Conservation (phyloP, 2,888 invertebrate genomes). For the Drosophila buzzatii region DNA sequence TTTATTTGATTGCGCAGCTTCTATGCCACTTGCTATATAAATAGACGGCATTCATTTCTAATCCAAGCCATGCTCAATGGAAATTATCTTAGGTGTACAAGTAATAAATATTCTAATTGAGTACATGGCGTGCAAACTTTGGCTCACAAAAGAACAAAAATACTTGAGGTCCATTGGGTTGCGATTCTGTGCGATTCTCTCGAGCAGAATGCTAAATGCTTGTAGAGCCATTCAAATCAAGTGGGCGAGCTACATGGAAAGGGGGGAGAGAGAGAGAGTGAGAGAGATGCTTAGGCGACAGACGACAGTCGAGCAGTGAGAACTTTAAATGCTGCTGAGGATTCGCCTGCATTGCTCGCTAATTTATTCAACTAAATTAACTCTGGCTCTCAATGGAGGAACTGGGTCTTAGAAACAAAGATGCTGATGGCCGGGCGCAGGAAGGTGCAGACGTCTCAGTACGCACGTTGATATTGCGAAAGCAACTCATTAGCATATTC, state of each 20-base stretch:
- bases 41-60: conserved; percentile 25
- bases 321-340: conserved; percentile 51
- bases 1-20: not conserved
- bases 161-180: conserved; percentile 42
- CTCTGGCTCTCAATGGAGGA: conserved; percentile 53
- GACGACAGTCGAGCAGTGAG: conserved; percentile 25
- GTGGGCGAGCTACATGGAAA: conserved; percentile 7
- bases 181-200: conserved; percentile 16
- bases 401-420: conserved; percentile 19
- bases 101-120: conserved; percentile 56
- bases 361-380: conserved; percentile 78
- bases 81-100: conserved; percentile 44
- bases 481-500: conserved; percentile 77
- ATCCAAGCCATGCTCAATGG: conserved; percentile 33
- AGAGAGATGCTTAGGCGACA: conserved; percentile 24
- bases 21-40: conserved; percentile 4
- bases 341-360: conserved; percentile 64
- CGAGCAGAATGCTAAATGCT: conserved; percentile 25
- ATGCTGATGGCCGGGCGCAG: conserved; percentile 1
- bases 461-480: conserved; percentile 46
- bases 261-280: not conserved
- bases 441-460: conserved; percentile 3
- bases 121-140: conserved; percentile 33
- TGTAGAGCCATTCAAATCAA: conserved; percentile 35
- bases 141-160: conserved; percentile 6